These are phyloP conservation scores for Plumapathes pennacea DNA, from an alignment of 92 coral and sea anemone genomes.

Conservation along the genomic window DNA sequence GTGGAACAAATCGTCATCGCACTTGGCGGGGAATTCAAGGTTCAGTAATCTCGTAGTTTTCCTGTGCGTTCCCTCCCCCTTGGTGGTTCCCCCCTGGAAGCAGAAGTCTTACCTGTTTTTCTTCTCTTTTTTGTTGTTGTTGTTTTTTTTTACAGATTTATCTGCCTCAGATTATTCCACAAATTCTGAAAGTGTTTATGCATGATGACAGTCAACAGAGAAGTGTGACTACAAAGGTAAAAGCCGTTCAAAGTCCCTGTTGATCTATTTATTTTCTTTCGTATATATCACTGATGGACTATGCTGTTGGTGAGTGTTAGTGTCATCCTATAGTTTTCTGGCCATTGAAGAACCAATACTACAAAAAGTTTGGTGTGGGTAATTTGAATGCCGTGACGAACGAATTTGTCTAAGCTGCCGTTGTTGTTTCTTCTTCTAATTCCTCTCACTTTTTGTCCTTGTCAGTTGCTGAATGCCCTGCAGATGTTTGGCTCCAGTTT, in stretches of 20 bases:
- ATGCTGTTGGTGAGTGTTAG: not conserved
- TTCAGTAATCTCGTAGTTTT: not conserved
- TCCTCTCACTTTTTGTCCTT: not conserved
- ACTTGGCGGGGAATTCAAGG: conserved; percentile 95
- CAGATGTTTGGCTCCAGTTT: conserved; percentile 99
- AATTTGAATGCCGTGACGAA: too few relatives aligned
- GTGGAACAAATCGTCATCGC: conserved; percentile 96
- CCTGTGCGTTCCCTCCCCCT: too few relatives aligned
- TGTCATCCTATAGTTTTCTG: too few relatives aligned
- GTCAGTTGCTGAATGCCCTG: conserved; percentile 81
- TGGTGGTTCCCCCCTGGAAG: too few relatives aligned
- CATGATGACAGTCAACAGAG: conserved; percentile 84
- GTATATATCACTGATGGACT: not conserved
- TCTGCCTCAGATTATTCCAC: conserved; percentile 97
- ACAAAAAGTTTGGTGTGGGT: too few relatives aligned
- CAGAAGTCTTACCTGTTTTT: too few relatives aligned
- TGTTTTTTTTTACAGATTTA: conserved; percentile 58
- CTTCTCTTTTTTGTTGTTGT: too few relatives aligned
- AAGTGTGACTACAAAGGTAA: conserved; percentile 88
- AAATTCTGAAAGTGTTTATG: conserved; percentile 96
- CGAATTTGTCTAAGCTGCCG: too few relatives aligned
- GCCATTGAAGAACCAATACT: too few relatives aligned
- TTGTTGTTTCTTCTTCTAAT: too few relatives aligned
- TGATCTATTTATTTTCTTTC: not conserved
- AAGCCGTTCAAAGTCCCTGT: too few relatives aligned